Base-by-base conservation (phyloP, 2,113 vertebrate genomes). In the Spea bombifrons region DNA sequence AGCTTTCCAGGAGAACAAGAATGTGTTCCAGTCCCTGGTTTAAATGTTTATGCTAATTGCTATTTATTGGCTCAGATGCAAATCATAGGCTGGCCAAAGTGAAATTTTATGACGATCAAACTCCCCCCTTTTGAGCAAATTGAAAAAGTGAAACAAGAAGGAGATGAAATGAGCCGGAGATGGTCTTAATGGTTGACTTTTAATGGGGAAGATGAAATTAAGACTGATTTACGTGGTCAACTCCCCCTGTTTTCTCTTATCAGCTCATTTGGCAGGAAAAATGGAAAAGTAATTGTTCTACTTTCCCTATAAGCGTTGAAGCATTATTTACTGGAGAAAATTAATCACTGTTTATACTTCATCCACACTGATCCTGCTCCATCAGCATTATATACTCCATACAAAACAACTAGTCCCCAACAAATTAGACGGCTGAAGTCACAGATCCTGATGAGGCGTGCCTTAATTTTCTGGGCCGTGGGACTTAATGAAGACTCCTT, bases 11-110 rank as follows among this genome's bases (percentile, higher is more conserved):
- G 95, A 95, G 96, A 99, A 96, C 94, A 94, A 95, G 94, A 95
- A 93, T 94, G 91, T 95, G 97, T 99, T 98, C 96, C 97, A 97
- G 92, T 94, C 94, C 92, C 93, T 98, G 95, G 95, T 97, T 99
- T 98, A 99, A 98, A 98, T 98, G 97, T 98, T 98, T 98, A 98
- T 98, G 96, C 96, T 99, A 99, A 99, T 99, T 98, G 96, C 97
- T 98, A 98, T 98, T 98, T 98, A 99, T 99, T 99, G 97, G 97
- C 97, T 95, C 93, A 95, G 96, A 99, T 98, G 96, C 97, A 99
- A 99, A 98, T 97, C 96, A 98, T 96, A 96, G 96, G 94, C 95
- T 92, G 95, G 95, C 95, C 96, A 98, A 99, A 99, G 97, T 99
- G 97, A 98, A 99, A 98, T 99, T 99, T 98, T 98, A 99, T 95